phyloP scores from a whole-genome alignment of 92 coral and sea anemone genomes.

The Phenganax stokvisi region DNA sequence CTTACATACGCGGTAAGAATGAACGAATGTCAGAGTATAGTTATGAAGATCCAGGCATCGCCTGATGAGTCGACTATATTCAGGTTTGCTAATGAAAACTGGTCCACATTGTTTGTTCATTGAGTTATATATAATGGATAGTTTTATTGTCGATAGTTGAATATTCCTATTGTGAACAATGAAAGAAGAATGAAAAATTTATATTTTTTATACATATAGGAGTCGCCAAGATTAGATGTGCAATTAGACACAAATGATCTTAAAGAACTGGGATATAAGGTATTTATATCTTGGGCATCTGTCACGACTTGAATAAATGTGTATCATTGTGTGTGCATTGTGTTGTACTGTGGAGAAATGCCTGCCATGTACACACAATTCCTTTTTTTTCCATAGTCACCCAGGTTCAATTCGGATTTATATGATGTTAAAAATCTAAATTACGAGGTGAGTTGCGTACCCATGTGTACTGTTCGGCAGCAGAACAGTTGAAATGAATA shows the following conservation, averaged over 20 bases:
- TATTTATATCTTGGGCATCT: constrained; percentile 13
- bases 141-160: too few species aligned
- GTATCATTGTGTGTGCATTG: background rate
- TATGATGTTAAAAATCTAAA: constrained; percentile 39
- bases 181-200: background rate
- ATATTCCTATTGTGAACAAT: too few species aligned
- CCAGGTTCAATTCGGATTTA: constrained; percentile 30
- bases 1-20: too few species aligned
- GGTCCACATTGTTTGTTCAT: too few species aligned
- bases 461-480: too few species aligned
- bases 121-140: too few species aligned
- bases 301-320: background rate
- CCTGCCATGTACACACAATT: background rate
- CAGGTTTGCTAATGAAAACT: too few species aligned
- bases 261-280: constrained; percentile 92
- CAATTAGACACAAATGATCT: constrained; percentile 81
- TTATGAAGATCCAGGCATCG: too few species aligned
- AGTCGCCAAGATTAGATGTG: constrained; percentile 36
- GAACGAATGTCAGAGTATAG: too few species aligned
- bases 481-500: too few species aligned
- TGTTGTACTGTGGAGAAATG: background rate
- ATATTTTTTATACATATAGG: background rate
- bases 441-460: constrained; percentile 21
- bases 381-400: constrained; percentile 3
- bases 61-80: too few species aligned